Base-by-base conservation (phyloP, 2,797 vertebrate species). In the Hephaestus fuliginosus region DNA sequence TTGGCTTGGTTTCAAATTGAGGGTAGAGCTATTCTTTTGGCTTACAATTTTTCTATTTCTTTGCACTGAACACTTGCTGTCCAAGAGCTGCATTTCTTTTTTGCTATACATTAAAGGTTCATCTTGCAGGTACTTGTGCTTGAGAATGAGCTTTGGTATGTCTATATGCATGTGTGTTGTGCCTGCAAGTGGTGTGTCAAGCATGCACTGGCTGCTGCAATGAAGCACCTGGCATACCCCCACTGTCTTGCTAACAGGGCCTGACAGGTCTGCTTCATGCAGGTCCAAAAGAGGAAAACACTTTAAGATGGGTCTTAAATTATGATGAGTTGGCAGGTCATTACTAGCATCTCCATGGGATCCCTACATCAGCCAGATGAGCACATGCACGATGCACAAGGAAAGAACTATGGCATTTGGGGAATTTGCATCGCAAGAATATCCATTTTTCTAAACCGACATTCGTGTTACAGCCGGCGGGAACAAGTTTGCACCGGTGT, bases 221-320 rank as follows among this genome's bases (percentile, higher is more conserved):
- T 73, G 80, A 80, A 82, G 82, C 84, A 90, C 88, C 89, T 92
- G 89, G 87, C 76, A 64, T 80, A 78, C 82, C 82, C 84, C 58
- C 73, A 88, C 86, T 72, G 86, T 80, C 76, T 80, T 53, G 62
- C 87, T 92, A 91, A 91, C 82, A 90, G 84, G 75, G 85, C 81
- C 74, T 87, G 93, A 93, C 91, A 92, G 76, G 73, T 90, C 73
- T 87, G 80, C 89, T 91, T 94, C 82, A 94, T 93, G 85, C 78
- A 82, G 73, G 83, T 91, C 92, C 90, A 92, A 86, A 74, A 62
- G 76, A 86, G 77, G 87, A 85, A 93, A 91, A 87, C 68, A 80
- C 74, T 83, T 48, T 61, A 78, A 82, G 79, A 89, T 84, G 68
- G 70, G n/a, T 76, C 76, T 85, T 82, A 89, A 91, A 85, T 92